Evolutionary conservation across 2,888 invertebrate genomes (phyloP).

Genomic region (Iselma pallidipennis): DNA sequence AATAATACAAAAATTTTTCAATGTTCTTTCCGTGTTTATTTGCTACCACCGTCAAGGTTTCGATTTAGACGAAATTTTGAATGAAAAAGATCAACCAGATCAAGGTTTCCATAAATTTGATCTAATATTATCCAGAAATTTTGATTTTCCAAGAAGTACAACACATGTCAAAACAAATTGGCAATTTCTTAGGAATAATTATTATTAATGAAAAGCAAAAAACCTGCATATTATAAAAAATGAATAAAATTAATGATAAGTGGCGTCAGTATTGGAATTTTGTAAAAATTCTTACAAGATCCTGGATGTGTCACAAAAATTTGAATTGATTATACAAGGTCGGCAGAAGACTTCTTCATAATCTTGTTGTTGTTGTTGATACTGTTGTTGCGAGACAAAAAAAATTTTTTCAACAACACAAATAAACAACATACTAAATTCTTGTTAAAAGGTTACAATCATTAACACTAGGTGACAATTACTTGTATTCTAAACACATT

Average conservation of each 20-base stretch:
- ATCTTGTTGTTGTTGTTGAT: neutral
- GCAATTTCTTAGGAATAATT: neutral
- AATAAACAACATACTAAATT: slow-evolving; percentile 15
- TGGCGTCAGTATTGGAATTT: neutral
- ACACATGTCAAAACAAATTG: too few species aligned
- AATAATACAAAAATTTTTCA: neutral
- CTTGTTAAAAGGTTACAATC: slow-evolving; percentile 18
- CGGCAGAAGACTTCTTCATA: slow-evolving; percentile 2
- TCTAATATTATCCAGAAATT: neutral
- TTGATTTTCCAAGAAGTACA: neutral
- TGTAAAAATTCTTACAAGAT: neutral
- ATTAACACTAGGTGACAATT: slow-evolving; percentile 11
- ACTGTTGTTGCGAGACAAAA: neutral
- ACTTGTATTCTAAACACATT: neutral
- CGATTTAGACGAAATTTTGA: neutral
- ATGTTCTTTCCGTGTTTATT: neutral
- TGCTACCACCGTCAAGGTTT: neutral
- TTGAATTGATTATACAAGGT: slow-evolving; percentile 16
- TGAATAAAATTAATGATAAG: too few species aligned
- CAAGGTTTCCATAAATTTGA: neutral
- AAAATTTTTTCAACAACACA: too few species aligned
- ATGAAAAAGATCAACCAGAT: neutral
- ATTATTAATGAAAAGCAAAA: too few species aligned
- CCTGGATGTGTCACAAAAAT: neutral
- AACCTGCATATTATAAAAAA: too few species aligned